Evolutionary conservation across 2,113 vertebrate genomes (phyloP).

Genomic region (Plectropomus leopardus): DNA sequence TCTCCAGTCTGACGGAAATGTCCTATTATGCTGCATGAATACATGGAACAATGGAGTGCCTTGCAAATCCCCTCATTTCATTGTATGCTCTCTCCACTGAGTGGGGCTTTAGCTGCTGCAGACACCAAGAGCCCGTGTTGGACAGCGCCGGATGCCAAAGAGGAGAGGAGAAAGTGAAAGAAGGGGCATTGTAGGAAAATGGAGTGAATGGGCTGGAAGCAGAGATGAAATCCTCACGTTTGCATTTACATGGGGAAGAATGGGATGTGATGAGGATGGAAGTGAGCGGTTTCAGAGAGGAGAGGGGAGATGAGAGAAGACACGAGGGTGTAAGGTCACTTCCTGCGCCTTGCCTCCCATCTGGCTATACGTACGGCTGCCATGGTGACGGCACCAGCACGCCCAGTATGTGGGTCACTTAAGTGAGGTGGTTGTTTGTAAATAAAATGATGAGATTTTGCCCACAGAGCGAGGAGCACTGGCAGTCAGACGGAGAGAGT

Average conservation of each 20-base stretch:
- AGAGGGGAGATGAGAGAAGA: constrained; percentile 56
- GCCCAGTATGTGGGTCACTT: constrained; percentile 38
- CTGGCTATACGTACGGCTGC: constrained; percentile 63
- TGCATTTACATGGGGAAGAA: background rate
- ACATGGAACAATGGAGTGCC: constrained; percentile 70
- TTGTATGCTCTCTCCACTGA: constrained; percentile 45
- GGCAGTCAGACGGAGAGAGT: constrained; percentile 1
- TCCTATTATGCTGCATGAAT: constrained; percentile 63
- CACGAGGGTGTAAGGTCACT: constrained; percentile 65
- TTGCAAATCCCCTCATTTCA: constrained; percentile 71
- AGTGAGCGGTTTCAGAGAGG: constrained; percentile 8
- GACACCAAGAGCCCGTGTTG: constrained; percentile 50
- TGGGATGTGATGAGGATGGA: background rate
- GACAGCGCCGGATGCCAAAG: constrained; percentile 36
- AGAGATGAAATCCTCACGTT: constrained; percentile 21
- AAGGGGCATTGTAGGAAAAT: background rate
- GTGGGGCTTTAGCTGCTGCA: constrained; percentile 56
- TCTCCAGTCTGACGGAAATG: constrained; percentile 62
- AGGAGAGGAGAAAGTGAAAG: background rate
- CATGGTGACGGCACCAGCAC: constrained; percentile 31
- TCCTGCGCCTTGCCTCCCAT: constrained; percentile 65
- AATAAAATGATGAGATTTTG: constrained; percentile 27
- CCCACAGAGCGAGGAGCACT: constrained; percentile 13
- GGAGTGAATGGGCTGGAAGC: background rate
- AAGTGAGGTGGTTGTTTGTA: constrained; percentile 19